These are phyloP conservation scores for Nudaria mundana DNA, from an alignment of 2,888 invertebrate species.

Conservation along the genomic window DNA sequence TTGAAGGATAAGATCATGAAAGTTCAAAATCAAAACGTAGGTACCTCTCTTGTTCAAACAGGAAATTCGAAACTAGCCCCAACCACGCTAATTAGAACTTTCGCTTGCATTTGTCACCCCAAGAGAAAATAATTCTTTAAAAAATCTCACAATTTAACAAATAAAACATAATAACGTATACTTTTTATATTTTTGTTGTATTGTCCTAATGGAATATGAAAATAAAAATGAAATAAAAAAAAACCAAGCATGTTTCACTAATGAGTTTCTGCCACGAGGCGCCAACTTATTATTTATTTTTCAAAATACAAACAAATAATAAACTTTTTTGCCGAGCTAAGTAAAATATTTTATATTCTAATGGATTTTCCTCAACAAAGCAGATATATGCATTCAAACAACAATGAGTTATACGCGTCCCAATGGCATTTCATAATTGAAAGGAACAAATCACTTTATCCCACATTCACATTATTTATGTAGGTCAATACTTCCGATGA, in stretches of 20 bases:
- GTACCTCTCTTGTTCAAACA: no score
- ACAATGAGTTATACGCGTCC: background rate
- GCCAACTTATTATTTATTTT: background rate
- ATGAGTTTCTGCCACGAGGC: constrained; percentile 4
- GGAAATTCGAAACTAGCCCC: no score
- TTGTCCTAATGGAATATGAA: constrained; percentile 1
- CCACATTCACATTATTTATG: background rate
- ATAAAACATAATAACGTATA: background rate
- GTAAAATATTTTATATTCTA: background rate
- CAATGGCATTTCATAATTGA: background rate
- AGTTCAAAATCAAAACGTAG: no score
- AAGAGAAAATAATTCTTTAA: background rate
- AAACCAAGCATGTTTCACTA: constrained; percentile 4
- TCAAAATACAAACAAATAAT: background rate
- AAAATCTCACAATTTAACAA: background rate
- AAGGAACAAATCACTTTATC: background rate
- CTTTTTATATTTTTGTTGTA: background rate
- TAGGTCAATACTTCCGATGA: background rate
- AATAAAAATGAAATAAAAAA: constrained; percentile 3
- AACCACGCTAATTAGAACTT: no score
- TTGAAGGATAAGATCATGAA: no score
- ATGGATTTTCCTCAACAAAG: background rate
- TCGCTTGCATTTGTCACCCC: no score
- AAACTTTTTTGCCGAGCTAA: background rate
- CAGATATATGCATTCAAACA: background rate